phyloP scores from a whole-genome alignment of 2,797 vertebrate genomes.

The Lerista edwardsae region DNA sequence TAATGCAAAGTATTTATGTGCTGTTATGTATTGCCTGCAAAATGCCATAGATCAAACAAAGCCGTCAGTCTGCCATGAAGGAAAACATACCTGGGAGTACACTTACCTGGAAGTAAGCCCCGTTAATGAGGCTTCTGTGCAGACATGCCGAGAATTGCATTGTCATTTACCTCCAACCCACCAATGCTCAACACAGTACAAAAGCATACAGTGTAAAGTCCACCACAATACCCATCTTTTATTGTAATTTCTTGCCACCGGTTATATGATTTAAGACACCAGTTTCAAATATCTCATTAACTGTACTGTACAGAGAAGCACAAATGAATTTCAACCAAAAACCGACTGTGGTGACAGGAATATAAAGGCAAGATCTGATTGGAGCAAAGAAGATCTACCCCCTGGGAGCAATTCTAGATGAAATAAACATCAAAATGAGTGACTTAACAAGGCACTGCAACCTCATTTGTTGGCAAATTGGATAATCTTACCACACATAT shows the following conservation, averaged over 20 bases:
- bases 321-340: conserved; percentile 41
- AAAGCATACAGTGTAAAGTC: too few relatives aligned
- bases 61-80: too few relatives aligned
- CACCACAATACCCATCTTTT: too few relatives aligned
- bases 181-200: too few relatives aligned
- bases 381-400: conserved; percentile 57
- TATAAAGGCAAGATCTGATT: conserved; percentile 35
- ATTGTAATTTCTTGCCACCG: too few relatives aligned
- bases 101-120: too few relatives aligned
- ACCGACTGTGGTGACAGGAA: conserved; percentile 41
- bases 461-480: conserved; percentile 66
- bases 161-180: background rate
- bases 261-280: background rate
- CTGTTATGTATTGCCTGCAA: too few relatives aligned
- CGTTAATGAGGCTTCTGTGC: too few relatives aligned
- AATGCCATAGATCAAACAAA: too few relatives aligned
- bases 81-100: too few relatives aligned
- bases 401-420: conserved; percentile 57
- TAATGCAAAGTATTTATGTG: too few relatives aligned
- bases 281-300: conserved; percentile 13
- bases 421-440: conserved; percentile 68
- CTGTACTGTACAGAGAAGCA: conserved; percentile 31
- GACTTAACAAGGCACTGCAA: conserved; percentile 62
- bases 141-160: too few relatives aligned
- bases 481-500: conserved; percentile 60